A percentile compares a stretch with the other conserved stretches of the same genome.
These are phyloP conservation scores for Calcarius lapponicus DNA, from an alignment of 2,797 vertebrate species.

Conservation along the genomic window DNA sequence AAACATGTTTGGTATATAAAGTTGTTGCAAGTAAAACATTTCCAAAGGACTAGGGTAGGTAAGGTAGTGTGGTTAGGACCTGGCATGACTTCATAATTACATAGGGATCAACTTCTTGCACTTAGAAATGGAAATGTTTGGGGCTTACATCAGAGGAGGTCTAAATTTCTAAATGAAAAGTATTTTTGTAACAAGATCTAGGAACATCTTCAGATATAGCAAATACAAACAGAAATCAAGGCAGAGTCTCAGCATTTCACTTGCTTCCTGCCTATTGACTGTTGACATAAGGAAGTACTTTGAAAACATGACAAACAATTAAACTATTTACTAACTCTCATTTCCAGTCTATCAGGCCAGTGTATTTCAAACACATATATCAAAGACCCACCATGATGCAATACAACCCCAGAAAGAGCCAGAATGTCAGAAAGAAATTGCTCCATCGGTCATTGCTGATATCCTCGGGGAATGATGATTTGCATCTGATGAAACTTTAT, in stretches of 20 bases:
- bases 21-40: slow-evolving; percentile 47
- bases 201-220: slow-evolving; percentile 61
- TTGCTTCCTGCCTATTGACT: slow-evolving; percentile 1
- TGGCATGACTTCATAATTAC: slow-evolving; percentile 63
- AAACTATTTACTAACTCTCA: slow-evolving; percentile 60
- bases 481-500: not conserved
- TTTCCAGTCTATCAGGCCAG: slow-evolving; percentile 49
- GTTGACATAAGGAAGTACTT: slow-evolving; percentile 60
- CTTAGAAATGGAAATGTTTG: slow-evolving; percentile 70
- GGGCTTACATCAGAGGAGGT: slow-evolving; percentile 42
- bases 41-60: slow-evolving; percentile 60
- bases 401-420: slow-evolving; percentile 1
- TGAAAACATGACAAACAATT: slow-evolving; percentile 70
- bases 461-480: not conserved
- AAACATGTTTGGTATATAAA: slow-evolving; percentile 67
- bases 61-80: slow-evolving; percentile 55
- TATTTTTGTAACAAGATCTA: slow-evolving; percentile 70
- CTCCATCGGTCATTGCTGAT: not conserved
- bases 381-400: slow-evolving; percentile 38
- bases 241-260: slow-evolving; percentile 11
- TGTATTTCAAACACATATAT: slow-evolving; percentile 56
- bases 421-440: not conserved
- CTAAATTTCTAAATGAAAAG: slow-evolving; percentile 62
- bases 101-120: slow-evolving; percentile 51
- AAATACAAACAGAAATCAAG: slow-evolving; percentile 55